Conservation (phyloP, 2,113 vertebrate genomes). For the Rhegmatorhina hoffmannsi region DNA sequence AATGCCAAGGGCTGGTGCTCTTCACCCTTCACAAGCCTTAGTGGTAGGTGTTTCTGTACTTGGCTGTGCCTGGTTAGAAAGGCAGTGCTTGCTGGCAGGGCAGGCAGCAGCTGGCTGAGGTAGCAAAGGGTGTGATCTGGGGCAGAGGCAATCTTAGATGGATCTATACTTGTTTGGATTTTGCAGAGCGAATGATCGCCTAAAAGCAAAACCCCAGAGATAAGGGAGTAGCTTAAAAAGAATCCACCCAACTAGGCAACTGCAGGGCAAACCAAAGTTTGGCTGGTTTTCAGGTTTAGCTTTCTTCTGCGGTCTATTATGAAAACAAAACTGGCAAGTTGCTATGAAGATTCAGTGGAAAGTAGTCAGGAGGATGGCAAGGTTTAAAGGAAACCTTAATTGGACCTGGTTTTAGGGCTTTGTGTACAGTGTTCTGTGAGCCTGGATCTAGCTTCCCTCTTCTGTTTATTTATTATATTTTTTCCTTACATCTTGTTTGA, state of each 20-base stretch:
- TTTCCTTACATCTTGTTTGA: not conserved
- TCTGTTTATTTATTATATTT: not conserved
- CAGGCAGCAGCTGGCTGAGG: not conserved
- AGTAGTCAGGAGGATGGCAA: not conserved
- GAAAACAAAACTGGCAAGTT: slow-evolving; percentile 41
- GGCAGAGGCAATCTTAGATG: not conserved
- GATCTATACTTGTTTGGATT: slow-evolving; percentile 4
- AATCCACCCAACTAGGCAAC: not conserved
- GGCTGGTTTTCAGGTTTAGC: slow-evolving; percentile 45
- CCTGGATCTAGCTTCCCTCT: not conserved
- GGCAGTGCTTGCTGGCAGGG: not conserved
- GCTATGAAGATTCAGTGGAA: not conserved
- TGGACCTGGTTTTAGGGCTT: not conserved
- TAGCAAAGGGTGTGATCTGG: not conserved
- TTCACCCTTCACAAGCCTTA: not conserved
- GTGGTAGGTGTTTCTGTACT: not conserved
- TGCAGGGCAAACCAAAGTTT: not conserved
- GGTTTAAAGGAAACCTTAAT: slow-evolving; percentile 15
- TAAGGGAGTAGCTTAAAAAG: not conserved
- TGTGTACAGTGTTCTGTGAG: not conserved
- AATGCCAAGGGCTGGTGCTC: not conserved
- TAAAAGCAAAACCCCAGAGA: not conserved
- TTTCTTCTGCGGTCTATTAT: not conserved
- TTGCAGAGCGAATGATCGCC: not conserved
- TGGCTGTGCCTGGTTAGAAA: not conserved